Evolutionary conservation across 2,113 vertebrate species (phyloP).

Genomic region (Meleagris gallopavo): DNA sequence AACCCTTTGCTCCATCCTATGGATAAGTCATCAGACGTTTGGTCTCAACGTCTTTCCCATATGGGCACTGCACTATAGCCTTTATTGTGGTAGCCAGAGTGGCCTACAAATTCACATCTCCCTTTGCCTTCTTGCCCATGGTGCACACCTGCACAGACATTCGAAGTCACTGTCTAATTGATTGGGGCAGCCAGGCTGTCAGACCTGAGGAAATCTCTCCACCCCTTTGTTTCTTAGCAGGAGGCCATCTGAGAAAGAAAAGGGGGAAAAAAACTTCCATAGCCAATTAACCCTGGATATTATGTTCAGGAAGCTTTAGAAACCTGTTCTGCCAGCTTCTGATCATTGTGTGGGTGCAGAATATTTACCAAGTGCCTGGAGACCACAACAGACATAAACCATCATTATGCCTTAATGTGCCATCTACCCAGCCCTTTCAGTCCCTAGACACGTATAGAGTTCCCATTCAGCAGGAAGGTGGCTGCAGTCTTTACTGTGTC

Average conservation of each 20-base stretch:
- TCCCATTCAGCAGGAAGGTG: neutral
- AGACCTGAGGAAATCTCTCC: neutral
- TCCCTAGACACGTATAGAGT: neutral
- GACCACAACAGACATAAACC: neutral
- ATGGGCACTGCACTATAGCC: neutral
- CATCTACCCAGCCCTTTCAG: neutral
- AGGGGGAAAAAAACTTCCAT: neutral
- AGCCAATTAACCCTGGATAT: neutral
- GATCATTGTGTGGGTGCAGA: neutral
- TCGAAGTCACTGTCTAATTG: neutral
- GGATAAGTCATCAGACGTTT: neutral
- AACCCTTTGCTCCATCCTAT: neutral
- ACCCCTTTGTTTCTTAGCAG: neutral
- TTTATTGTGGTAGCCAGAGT: neutral
- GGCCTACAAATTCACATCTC: neutral
- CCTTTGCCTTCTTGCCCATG: neutral
- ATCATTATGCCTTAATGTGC: neutral
- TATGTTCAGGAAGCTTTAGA: neutral
- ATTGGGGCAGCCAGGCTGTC: neutral
- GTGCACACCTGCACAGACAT: neutral
- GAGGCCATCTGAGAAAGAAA: neutral
- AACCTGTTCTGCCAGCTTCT: slow-evolving; percentile 14
- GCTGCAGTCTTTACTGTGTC: neutral
- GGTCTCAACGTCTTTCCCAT: neutral
- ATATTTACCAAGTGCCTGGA: neutral